These are phyloP conservation scores for Eupithecia centaureata DNA, from an alignment of 2,888 invertebrate genomes.

Conservation along the genomic window DNA sequence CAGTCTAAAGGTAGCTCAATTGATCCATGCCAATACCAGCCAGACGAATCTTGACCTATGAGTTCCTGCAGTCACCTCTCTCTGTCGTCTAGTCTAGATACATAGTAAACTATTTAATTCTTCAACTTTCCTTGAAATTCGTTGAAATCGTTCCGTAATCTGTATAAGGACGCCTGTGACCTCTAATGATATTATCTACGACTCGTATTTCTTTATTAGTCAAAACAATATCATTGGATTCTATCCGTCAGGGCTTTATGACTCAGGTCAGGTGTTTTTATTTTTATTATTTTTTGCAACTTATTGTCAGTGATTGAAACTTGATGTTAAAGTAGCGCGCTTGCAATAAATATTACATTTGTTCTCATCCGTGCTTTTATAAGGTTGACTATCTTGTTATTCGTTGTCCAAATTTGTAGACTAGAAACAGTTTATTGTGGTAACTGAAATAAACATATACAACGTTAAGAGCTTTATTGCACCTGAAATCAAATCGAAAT, in stretches of 20 bases:
- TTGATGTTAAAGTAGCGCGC: background rate
- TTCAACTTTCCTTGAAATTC: conserved; percentile 41
- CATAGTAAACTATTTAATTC: background rate
- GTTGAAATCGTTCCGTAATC: conserved; percentile 30
- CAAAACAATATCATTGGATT: conserved; percentile 40
- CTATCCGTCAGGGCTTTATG: conserved; percentile 36
- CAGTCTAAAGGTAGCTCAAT: too few species aligned
- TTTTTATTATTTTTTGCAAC: conserved; percentile 11
- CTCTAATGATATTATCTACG: conserved; percentile 39
- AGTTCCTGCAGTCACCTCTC: too few species aligned
- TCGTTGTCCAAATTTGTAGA: background rate
- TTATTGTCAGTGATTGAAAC: conserved; percentile 27
- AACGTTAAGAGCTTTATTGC: too few species aligned
- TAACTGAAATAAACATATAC: too few species aligned
- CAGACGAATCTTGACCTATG: too few species aligned
- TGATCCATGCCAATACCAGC: too few species aligned
- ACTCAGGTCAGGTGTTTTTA: conserved; percentile 26
- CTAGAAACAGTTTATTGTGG: too few species aligned
- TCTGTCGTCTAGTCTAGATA: background rate
- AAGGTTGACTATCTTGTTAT: background rate
- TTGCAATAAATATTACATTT: background rate
- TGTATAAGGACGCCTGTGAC: conserved; percentile 34
- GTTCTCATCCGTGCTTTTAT: background rate
- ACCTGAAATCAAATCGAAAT: too few species aligned
- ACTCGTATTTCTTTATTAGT: conserved; percentile 44